These are phyloP conservation scores for Hyperopisus bebe DNA, from an alignment of 2,113 vertebrate genomes.

Conservation along the genomic window DNA sequence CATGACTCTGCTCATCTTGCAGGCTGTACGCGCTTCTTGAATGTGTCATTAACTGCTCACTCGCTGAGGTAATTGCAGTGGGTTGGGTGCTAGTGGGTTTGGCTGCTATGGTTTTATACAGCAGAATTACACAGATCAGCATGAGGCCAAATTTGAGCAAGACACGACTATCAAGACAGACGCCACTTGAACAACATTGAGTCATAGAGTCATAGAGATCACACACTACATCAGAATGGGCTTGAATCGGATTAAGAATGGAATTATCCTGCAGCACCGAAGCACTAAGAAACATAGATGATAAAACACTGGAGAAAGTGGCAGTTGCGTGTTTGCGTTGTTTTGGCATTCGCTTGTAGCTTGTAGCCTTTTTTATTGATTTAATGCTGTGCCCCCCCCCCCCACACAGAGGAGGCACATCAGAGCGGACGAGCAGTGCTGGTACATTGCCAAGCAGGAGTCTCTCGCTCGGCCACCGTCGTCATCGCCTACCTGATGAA, in stretches of 20 bases:
- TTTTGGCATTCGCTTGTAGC: background rate
- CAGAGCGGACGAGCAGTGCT: constrained; percentile 74
- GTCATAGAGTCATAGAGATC: background rate
- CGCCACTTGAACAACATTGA: background rate
- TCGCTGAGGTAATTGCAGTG: background rate
- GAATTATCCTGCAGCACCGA: background rate
- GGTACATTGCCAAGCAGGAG: constrained; percentile 75
- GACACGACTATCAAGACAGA: background rate
- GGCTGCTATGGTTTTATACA: background rate
- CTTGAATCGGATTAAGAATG: background rate
- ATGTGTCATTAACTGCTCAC: background rate
- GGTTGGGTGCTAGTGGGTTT: background rate
- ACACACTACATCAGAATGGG: background rate
- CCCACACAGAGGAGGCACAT: constrained; percentile 70
- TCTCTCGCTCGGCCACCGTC: constrained; percentile 74
- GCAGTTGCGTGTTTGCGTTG: background rate
- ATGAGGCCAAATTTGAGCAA: background rate
- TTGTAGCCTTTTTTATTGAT: background rate
- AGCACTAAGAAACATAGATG: background rate
- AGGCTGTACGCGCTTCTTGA: background rate
- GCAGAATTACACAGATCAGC: background rate
- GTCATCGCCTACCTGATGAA: constrained; percentile 79
- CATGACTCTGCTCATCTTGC: background rate
- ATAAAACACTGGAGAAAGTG: background rate
- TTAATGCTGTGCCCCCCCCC: too few relatives aligned